A percentile compares a stretch with the other conserved stretches of the same genome.
Conservation (phyloP, 2,888 invertebrate species). For the Lasioglossum calceatum region DNA sequence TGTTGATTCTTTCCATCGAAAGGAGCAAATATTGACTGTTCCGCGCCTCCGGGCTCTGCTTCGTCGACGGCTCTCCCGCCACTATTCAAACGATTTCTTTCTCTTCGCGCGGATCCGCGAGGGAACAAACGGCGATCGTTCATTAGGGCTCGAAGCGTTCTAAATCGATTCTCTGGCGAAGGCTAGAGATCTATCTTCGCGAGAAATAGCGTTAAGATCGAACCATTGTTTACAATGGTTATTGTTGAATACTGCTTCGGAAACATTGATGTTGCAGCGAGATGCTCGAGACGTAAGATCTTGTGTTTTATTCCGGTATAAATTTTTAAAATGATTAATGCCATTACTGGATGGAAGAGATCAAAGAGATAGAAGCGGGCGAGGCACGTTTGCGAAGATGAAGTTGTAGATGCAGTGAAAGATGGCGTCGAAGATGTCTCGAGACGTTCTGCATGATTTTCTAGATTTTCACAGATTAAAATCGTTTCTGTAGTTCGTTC, state of each 20-base stretch:
- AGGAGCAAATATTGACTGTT: constrained; percentile 71
- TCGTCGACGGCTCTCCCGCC: background rate
- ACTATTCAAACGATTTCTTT: constrained; percentile 11
- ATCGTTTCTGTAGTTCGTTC: background rate
- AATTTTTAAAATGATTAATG: background rate
- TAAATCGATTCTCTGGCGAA: background rate
- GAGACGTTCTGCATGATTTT: background rate
- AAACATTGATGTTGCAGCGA: background rate
- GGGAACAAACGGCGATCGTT: constrained; percentile 9
- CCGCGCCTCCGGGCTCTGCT: constrained; percentile 28
- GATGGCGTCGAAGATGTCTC: background rate
- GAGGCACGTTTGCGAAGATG: background rate
- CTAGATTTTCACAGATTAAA: background rate
- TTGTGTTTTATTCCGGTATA: background rate
- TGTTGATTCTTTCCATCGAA: constrained; percentile 54
- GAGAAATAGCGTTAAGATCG: background rate
- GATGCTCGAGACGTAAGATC: background rate
- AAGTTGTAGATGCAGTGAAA: background rate
- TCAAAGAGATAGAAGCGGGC: background rate
- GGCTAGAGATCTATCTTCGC: background rate
- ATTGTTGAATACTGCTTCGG: background rate
- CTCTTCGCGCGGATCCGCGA: background rate
- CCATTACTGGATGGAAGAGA: background rate
- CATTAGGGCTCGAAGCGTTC: background rate
- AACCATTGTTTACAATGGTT: background rate